Evolutionary conservation across 2,888 invertebrate species (phyloP), one percentile per base, ranked within the genome.

Genomic region (Cosmorhoe ocellata): DNA sequence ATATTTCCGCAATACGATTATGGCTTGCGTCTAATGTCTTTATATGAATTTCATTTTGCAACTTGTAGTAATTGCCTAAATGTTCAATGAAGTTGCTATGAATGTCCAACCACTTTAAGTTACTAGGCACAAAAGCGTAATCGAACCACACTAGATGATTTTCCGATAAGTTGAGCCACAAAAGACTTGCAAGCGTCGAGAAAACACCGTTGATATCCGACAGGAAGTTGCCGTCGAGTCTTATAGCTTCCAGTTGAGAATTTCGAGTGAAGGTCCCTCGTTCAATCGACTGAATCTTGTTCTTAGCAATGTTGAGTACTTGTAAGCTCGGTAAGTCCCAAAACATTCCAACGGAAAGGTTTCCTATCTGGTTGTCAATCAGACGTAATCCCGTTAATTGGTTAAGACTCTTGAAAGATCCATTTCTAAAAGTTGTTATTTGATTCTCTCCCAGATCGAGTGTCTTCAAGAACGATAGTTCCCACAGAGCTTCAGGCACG

Each of bases 121-220:
- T 96, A 62, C 94, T 94, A 18, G 97, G 97, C 70, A 97, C 94
- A 80, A 97, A 96, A 44, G 97, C 97, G 78, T 96, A 97, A 83
- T 97, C 97, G 84, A 98, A 97, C 96, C 96, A 96, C 65, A 96
- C 95, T 72, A 98, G 91, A 88, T 96, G 96, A 91, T 97, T 97
- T 88, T 96, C 96, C 31, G 97, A 97, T 42, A 97, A 91, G 84
- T 97, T 97, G 51, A 98, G 89, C 95, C 97, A 95, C 72, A 96
- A 87, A 54, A 98, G 91, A 62, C 95, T 95, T n/a, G 95, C 93
- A 22, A 98, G 91, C 51, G 96, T 95, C 27, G 96, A 94, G 76
- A 97, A 96, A 53, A 97, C 95, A 10, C 97, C 97, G 83, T 97
- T 97, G 71, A 98, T 95, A 77, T 97, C 96, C 39, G 95, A 94